Evolutionary conservation across 2,113 vertebrate species (phyloP).

Genomic region (Tursiops truncatus): DNA sequence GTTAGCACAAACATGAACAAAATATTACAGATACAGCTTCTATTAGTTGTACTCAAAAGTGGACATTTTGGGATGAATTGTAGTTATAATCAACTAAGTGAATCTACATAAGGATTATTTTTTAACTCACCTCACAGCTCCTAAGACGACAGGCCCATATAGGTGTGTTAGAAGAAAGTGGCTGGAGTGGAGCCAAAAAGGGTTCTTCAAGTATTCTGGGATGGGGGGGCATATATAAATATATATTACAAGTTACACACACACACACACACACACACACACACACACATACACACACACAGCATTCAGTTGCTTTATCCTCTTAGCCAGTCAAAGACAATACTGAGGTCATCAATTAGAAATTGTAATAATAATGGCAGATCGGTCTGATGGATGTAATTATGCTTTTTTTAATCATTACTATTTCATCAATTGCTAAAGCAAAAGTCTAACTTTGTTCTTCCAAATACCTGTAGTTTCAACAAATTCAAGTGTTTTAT

Average conservation of each 20-base stretch:
- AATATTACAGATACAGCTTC: neutral
- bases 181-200: constrained; percentile 82
- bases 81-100: neutral
- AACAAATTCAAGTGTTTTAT: constrained; percentile 30
- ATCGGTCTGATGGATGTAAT: neutral
- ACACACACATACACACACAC: neutral
- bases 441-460: neutral
- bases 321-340: neutral
- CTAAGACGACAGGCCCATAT: constrained; percentile 87
- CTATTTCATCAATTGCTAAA: neutral
- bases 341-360: neutral
- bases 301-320: neutral
- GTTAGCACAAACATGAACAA: constrained; percentile 13
- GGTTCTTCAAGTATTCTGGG: constrained; percentile 80
- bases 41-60: neutral
- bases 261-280: neutral
- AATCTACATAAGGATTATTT: constrained; percentile 47
- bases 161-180: constrained; percentile 85
- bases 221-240: neutral
- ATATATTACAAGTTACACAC: neutral
- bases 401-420: constrained; percentile 10
- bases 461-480: neutral
- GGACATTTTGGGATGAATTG: neutral
- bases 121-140: constrained; percentile 86
- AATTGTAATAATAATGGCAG: neutral